Evolutionary conservation across 2,113 vertebrate genomes (phyloP).

Genomic region (Xerus inauris): DNA sequence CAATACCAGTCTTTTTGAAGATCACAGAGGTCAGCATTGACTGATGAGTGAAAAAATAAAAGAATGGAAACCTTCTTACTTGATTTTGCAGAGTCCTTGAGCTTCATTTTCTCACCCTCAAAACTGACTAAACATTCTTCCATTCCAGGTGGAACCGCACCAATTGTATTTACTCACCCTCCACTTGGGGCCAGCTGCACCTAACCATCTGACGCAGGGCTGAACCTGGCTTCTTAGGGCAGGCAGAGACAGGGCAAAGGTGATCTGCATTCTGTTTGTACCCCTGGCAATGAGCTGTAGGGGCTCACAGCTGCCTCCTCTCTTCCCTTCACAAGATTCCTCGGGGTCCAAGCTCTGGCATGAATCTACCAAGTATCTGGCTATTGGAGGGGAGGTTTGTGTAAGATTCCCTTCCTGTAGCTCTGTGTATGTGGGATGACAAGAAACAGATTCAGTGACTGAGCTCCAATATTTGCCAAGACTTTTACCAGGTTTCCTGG

Average conservation of each 20-base stretch:
- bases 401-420: slow-evolving; percentile 26
- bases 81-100: not conserved
- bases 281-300: not conserved
- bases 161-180: not conserved
- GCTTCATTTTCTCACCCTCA: not conserved
- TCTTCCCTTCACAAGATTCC: not conserved
- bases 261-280: not conserved
- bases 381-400: not conserved
- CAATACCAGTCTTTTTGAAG: not conserved
- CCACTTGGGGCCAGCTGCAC: not conserved
- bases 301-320: not conserved
- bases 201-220: not conserved
- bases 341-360: not conserved
- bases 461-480: slow-evolving; percentile 48
- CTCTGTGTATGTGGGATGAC: slow-evolving; percentile 19
- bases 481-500: slow-evolving; percentile 75
- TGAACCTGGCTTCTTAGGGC: not conserved
- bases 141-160: not conserved
- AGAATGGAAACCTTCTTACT: not conserved
- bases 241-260: not conserved
- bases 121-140: not conserved
- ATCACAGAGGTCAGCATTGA: not conserved
- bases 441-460: slow-evolving; percentile 60
- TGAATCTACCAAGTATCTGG: slow-evolving; percentile 4
- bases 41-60: not conserved